Conservation (phyloP, 2,888 invertebrate species). For the Pammene fasciana region DNA sequence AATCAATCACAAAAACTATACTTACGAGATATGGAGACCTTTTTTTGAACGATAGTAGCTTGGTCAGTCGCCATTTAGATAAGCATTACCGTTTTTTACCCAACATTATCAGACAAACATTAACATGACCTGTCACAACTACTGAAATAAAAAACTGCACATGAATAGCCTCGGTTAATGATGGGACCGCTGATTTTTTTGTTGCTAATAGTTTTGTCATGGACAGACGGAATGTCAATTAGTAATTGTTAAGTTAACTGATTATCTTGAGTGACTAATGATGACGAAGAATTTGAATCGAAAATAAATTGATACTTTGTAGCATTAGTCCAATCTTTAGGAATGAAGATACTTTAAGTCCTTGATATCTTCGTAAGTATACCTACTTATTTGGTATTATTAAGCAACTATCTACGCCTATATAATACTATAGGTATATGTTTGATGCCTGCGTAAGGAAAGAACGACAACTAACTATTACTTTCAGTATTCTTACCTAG, state of each 20-base stretch:
- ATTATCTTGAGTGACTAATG: slow-evolving; percentile 11
- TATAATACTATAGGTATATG: too few relatives aligned
- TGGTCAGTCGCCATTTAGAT: neutral
- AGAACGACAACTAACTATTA: slow-evolving; percentile 12
- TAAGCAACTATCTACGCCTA: too few relatives aligned
- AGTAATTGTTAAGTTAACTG: slow-evolving; percentile 11
- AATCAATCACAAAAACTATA: neutral
- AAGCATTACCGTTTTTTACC: slow-evolving; percentile 8
- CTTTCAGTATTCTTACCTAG: slow-evolving; percentile 9
- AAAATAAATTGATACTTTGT: neutral
- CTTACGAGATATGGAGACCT: too few relatives aligned
- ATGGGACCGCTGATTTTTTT: slow-evolving; percentile 18
- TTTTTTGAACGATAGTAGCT: neutral
- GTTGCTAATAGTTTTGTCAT: slow-evolving; percentile 19
- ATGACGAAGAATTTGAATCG: neutral
- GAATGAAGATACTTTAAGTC: neutral
- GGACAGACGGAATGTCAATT: slow-evolving; percentile 27
- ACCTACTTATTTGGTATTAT: too few relatives aligned
- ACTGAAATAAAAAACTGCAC: slow-evolving; percentile 11
- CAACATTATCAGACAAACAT: neutral
- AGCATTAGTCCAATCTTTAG: neutral
- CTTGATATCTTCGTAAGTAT: too few relatives aligned
- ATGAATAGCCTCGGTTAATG: neutral
- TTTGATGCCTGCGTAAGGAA: neutral
- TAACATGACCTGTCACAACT: slow-evolving; percentile 26